phyloP scores from a whole-genome alignment of 2,797 vertebrate species.

The Linurgus olivaceus region DNA sequence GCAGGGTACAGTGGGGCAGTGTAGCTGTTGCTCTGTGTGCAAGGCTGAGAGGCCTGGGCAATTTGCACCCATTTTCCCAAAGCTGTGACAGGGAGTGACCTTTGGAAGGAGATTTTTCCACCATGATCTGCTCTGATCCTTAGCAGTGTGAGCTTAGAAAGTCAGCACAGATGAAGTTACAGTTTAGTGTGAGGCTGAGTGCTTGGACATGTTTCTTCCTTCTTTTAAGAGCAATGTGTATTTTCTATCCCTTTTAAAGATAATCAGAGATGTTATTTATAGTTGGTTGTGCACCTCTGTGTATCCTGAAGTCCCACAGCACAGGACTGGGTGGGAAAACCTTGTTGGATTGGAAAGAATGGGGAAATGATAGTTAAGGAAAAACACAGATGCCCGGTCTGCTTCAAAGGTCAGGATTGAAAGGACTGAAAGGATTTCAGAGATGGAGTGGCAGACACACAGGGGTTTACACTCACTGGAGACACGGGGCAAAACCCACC shows the following conservation, averaged over 20 bases:
- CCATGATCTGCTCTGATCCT: conserved; percentile 23
- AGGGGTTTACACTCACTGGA: conserved; percentile 34
- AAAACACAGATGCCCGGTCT: background rate
- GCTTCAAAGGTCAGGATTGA: background rate
- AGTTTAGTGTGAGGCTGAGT: conserved; percentile 44
- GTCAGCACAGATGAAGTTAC: conserved; percentile 41
- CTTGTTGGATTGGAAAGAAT: conserved; percentile 19
- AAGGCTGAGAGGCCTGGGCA: background rate
- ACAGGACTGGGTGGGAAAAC: conserved; percentile 28
- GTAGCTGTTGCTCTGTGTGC: background rate
- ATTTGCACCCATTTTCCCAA: background rate
- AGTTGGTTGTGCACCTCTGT: conserved; percentile 54
- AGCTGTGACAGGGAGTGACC: background rate
- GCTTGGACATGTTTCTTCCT: conserved; percentile 42
- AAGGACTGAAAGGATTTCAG: conserved; percentile 8
- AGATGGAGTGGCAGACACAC: background rate
- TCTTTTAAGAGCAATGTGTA: conserved; percentile 29
- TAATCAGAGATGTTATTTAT: conserved; percentile 51
- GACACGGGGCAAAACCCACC: conserved; percentile 6
- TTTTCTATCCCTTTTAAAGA: conserved; percentile 46
- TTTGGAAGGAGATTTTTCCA: conserved; percentile 33
- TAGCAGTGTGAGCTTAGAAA: background rate
- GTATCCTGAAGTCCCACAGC: conserved; percentile 47
- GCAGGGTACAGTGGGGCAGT: background rate
- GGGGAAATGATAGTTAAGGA: background rate